Base-by-base conservation (phyloP, 2,797 vertebrate genomes). In the Phalloptychus januarius region DNA sequence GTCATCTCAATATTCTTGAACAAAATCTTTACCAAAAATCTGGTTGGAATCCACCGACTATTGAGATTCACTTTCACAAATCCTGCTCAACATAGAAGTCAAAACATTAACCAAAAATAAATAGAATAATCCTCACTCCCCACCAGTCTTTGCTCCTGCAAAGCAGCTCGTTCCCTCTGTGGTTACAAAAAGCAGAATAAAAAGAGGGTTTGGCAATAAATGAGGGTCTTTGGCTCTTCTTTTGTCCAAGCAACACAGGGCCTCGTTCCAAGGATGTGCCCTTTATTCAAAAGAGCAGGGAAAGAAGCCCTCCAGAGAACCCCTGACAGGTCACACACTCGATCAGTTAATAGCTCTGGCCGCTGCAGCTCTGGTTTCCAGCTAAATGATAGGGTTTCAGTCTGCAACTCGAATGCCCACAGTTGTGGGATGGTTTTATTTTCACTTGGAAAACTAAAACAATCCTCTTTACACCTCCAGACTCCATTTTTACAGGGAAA, bases 321-420 rank as follows among this genome's bases (percentile, higher is more conserved):
- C 92, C 87, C 86, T 89, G 88, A 89, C 86, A 86, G 88, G 92
- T 91, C 91, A 93, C 87, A 91, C 87, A 90, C 91, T 93, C 86
- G 91, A 89, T 89, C 89, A 85, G 88, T 83, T 86, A 88, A 78
- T 73, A 85, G 88, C 82, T 80, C 65, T 78, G 82, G 79, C 78
- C 80, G 63, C 80, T 82, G 63, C 79, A 80, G 79, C 83, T 92
- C 88, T 86, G 80, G 83, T 88, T 86, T 88, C 88, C 80, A 83
- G 81, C 85, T 61, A 84, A 82, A 84, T n/a, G 72, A 81, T 48
- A 76, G 86, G 63, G 88, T 87, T 87, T 89, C 79, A 80, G 82
- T 84, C 79, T 82, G 70, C n/a, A 36, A 82, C 80, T 85, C 83
- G 91, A 92, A 92, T 90, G 88, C 90, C 80, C 84, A 72, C 87